A percentile compares a stretch with the other conserved stretches of the same genome.
Conservation (phyloP, 2,888 invertebrate genomes). For the Poecilobothrus nobilitatus region DNA sequence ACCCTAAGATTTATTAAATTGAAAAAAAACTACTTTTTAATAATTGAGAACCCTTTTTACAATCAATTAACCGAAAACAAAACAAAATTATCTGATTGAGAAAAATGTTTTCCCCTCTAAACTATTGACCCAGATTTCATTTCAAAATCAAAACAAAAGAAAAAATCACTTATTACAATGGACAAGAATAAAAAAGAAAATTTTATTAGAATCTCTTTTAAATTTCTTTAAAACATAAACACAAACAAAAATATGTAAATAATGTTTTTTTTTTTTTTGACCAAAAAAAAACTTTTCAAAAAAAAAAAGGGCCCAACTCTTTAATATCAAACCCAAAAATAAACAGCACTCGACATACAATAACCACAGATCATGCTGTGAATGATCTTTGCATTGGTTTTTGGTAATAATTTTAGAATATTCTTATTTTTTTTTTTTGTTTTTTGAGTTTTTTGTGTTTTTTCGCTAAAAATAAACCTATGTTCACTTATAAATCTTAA, state of each 20-base stretch:
- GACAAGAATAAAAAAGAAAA: too few relatives aligned
- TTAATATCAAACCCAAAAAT: neutral
- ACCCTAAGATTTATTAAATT: too few relatives aligned
- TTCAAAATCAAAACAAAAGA: too few relatives aligned
- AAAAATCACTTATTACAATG: too few relatives aligned
- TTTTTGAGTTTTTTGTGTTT: neutral
- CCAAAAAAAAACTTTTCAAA: neutral
- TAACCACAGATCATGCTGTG: slow-evolving; percentile 6
- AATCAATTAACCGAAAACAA: too few relatives aligned
- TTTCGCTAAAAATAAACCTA: neutral
- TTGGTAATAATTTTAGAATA: neutral
- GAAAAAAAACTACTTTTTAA: too few relatives aligned
- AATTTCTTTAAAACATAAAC: too few relatives aligned
- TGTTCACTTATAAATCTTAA: neutral
- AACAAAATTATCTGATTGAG: too few relatives aligned
- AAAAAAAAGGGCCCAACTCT: neutral
- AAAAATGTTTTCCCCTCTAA: too few relatives aligned
- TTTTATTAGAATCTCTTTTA: too few relatives aligned
- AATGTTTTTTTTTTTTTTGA: neutral
- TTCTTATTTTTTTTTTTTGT: neutral
- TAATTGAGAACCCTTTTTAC: too few relatives aligned
- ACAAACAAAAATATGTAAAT: neutral
- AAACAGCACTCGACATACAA: neutral
- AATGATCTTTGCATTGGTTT: slow-evolving; percentile 5
- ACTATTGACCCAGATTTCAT: too few relatives aligned